phyloP scores from a whole-genome alignment of 2,888 invertebrate genomes.

The Apeira syringaria region DNA sequence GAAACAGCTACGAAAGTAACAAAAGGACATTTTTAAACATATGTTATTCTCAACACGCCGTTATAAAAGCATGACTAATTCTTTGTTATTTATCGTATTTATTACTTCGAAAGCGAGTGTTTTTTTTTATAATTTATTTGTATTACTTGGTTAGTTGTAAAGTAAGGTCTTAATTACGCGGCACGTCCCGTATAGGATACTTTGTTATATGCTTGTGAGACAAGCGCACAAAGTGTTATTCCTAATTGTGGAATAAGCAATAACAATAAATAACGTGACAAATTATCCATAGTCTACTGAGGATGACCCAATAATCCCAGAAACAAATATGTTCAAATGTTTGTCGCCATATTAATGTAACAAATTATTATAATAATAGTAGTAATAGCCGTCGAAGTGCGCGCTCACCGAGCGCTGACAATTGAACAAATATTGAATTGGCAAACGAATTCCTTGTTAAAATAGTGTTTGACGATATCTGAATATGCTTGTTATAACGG shows the following conservation, averaged over 20 bases:
- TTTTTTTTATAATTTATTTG: constrained; percentile 77
- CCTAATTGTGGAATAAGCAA: constrained; percentile 64
- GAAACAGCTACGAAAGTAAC: too few species aligned
- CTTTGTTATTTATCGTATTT: constrained; percentile 77
- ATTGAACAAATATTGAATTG: constrained; percentile 16
- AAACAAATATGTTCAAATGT: constrained; percentile 14
- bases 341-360: constrained; percentile 27
- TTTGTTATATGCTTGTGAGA: constrained; percentile 74
- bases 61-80: constrained; percentile 53
- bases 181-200: constrained; percentile 40
- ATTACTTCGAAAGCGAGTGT: constrained; percentile 66
- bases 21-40: too few species aligned
- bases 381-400: background rate
- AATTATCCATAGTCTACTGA: constrained; percentile 29
- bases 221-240: constrained; percentile 74
- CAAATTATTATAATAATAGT: constrained; percentile 2
- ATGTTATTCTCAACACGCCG: constrained; percentile 22
- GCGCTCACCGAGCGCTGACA: constrained; percentile 5
- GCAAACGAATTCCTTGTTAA: constrained; percentile 21
- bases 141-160: constrained; percentile 60
- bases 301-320: constrained; percentile 19
- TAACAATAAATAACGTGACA: constrained; percentile 35
- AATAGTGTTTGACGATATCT: background rate
- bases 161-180: constrained; percentile 38
- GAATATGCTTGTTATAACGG: background rate